These are phyloP conservation scores for Mus pahari DNA, from an alignment of 2,113 vertebrate genomes.

Conservation along the genomic window DNA sequence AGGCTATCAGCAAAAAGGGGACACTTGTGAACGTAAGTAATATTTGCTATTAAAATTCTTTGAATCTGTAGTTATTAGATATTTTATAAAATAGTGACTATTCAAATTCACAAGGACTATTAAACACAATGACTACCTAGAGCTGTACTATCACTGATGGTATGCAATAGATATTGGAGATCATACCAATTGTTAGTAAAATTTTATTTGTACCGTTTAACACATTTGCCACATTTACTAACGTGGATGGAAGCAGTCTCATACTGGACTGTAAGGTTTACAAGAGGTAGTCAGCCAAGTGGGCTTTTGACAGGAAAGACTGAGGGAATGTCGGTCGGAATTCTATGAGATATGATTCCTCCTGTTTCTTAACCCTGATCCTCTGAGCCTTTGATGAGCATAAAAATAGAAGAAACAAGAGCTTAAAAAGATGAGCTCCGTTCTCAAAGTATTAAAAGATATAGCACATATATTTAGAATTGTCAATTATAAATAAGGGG, in stretches of 20 bases:
- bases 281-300: background rate
- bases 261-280: slow-evolving; percentile 28
- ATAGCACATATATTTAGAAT: background rate
- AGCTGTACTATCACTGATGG: background rate
- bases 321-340: background rate
- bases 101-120: background rate
- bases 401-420: background rate
- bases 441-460: background rate
- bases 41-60: slow-evolving; percentile 47
- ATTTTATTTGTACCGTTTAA: background rate
- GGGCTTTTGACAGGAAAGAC: background rate
- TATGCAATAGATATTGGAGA: background rate
- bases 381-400: background rate
- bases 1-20: slow-evolving; percentile 98
- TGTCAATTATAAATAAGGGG: background rate
- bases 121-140: background rate
- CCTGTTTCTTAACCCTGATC: background rate
- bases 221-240: background rate
- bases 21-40: slow-evolving; percentile 98
- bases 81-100: slow-evolving; percentile 19
- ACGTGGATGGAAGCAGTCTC: slow-evolving; percentile 17
- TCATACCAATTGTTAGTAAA: background rate
- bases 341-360: background rate
- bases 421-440: background rate
- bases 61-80: background rate